Base-by-base conservation (phyloP, 2,113 vertebrate species). In the Mastomys natalensis region DNA sequence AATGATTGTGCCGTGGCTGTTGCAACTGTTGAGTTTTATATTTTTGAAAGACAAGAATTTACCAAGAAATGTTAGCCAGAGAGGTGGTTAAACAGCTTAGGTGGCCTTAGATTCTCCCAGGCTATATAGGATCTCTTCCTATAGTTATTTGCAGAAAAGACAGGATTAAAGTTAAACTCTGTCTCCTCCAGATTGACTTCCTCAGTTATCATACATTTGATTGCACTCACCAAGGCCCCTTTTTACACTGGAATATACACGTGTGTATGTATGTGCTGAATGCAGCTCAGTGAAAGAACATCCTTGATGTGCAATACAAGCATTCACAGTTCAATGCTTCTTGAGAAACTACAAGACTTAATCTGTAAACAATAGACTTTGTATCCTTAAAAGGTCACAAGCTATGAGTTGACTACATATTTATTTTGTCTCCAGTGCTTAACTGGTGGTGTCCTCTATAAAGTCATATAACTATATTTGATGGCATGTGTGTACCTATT, bases 41-140 rank as follows among this genome's bases (percentile, higher is more conserved):
- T 24, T 74, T 89, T 7, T 73, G 77, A 5, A 34, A 29, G 17
- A 31, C 2, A 74, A 5, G 53, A 58, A 24, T 22, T 43, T 51
- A n/a, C 51, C 45, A 51, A 84, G 37, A 37, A 43, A 16, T 37
- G n/a, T 13, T 24, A 73, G 31, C 12, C 60, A 26, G n/a, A 37
- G 34, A 53, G 19, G 24, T 31, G 26, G 26, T 29, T 29, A 87
- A 7, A 1, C 0, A 12, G 37, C 10, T 2, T 58, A 7, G 0
- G 37, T 8, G 17, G 22, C 0, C 6, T 40, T n/a, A 68, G 55
- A 68, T 80, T 80, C 19, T 58, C 24, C 19, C 45, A 17, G 11
- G 2, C 9, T 21, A 4, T 58, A 1, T 29, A 26, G 4, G 12
- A 15, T 60, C 37, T 45, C 8, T 29, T 4, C 5, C 21, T 34